Conservation (phyloP, 2,888 invertebrate genomes). For the Hydroisotoma schaefferi region DNA sequence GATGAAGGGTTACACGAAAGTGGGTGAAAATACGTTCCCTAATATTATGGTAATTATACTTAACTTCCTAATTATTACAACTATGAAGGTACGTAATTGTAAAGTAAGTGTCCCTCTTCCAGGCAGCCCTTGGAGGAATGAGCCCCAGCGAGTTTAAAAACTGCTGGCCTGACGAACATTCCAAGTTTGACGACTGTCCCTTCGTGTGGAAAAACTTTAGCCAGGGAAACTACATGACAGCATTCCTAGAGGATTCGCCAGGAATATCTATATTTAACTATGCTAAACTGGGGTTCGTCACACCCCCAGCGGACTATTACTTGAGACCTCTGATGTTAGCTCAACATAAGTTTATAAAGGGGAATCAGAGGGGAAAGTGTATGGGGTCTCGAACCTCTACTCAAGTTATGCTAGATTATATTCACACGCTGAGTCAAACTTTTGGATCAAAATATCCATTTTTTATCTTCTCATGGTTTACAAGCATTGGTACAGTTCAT, state of each 20-base stretch:
- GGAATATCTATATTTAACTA: slow-evolving; percentile 72
- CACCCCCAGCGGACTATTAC: slow-evolving; percentile 77
- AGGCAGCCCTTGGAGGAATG: slow-evolving; percentile 61
- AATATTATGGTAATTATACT: slow-evolving; percentile 71
- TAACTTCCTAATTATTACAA: background rate
- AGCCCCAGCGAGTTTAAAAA: slow-evolving; percentile 34
- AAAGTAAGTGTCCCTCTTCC: background rate
- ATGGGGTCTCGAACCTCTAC: slow-evolving; percentile 38
- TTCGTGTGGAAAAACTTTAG: slow-evolving; percentile 73
- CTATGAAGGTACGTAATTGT: background rate
- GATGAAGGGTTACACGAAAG: slow-evolving; percentile 66
- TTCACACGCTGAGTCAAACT: too few species aligned
- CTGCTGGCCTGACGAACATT: slow-evolving; percentile 47
- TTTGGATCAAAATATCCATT: slow-evolving; percentile 39
- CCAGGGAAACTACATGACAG: slow-evolving; percentile 71
- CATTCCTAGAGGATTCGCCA: slow-evolving; percentile 74
- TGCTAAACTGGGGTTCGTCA: slow-evolving; percentile 66
- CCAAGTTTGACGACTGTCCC: slow-evolving; percentile 65
- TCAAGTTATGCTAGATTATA: slow-evolving; percentile 36
- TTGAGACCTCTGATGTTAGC: slow-evolving; percentile 69
- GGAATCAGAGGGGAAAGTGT: slow-evolving; percentile 25
- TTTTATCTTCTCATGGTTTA: slow-evolving; percentile 47
- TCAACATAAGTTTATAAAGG: slow-evolving; percentile 50
- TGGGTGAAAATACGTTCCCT: slow-evolving; percentile 81
- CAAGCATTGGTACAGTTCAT: too few species aligned